Conservation (phyloP, 1,140 invertebrate species). For the Microvelia longipes region DNA sequence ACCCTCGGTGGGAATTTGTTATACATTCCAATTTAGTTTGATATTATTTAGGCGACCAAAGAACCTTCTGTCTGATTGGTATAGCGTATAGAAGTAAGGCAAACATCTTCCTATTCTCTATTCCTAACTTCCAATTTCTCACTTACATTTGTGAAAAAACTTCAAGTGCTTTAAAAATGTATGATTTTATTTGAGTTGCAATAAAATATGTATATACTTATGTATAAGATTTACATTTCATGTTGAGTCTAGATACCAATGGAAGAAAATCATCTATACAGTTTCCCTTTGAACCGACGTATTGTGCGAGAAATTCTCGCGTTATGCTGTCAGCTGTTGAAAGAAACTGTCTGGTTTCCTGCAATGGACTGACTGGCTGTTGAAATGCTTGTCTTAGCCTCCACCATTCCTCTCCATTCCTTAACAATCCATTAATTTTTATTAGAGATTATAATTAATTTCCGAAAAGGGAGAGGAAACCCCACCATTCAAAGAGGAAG, state of each 20-base stretch:
- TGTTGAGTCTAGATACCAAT: not conserved
- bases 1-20: no score
- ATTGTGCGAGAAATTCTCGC: not conserved
- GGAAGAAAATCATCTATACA: not conserved
- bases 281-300: not conserved
- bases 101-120: no score
- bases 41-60: no score
- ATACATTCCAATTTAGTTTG: no score
- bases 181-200: no score
- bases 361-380: slow-evolving; percentile 54
- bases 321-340: not conserved
- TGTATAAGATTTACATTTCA: not conserved
- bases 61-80: no score
- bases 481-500: not conserved
- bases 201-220: no score
- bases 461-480: not conserved
- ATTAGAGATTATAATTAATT: slow-evolving; percentile 10
- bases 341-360: slow-evolving; percentile 49
- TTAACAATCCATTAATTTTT: no score
- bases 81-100: no score
- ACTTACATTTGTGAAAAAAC: no score
- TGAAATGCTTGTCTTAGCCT: slow-evolving; percentile 60
- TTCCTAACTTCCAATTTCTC: no score
- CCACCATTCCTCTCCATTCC: slow-evolving; percentile 74
- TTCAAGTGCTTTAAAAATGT: no score